Base-by-base conservation (phyloP, 1,140 invertebrate genomes). In the Trichonephila inaurata region DNA sequence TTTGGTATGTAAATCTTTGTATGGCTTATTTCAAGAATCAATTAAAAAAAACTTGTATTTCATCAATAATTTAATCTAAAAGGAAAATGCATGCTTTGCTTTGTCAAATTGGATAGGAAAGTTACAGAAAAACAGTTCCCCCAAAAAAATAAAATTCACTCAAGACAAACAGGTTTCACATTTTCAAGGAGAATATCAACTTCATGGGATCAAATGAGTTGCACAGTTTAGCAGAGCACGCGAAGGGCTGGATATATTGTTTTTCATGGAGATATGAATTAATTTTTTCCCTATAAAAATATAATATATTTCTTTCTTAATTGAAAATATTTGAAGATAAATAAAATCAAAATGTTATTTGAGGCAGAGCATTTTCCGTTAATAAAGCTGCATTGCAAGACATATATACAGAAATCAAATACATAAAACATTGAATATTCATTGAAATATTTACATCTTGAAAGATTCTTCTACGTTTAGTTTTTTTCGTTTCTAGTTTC, bases 391-490 rank as follows among this genome's bases (percentile, higher is more conserved):
- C 14, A 40, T 33, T 19, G 6, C 18, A 77, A 77, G 6, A 16
- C 72, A 40, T 33, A 40, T 40, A 40, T 40, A 40, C 40, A 18
- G 33, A 18, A 77, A 77, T 77, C 33, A 77, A 77, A 77, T 33
- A 77, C n/a, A 77, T 77, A 77, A 77, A 24, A 77, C 16, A 18
- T n/a, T 24, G 33, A 77, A 77, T 40, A 77, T 33, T 33, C 16
- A 64, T 64, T 64, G 62, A 64, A 18, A 28, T 77, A 77, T 77
- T 40, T 77, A 77, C 72, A 77, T 77, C 72, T 33, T 40, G 72
- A 77, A 16, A 69, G 24, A 66, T 19, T 21, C 12, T 24, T n/a
- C 10, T 69, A 69, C 66, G 3, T 69, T 69, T 69, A 69, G 24
- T 24, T 69, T 28, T 69, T 24, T n/a, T n/a, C 64, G 24, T 40